Evolutionary conservation across 2,113 vertebrate genomes (phyloP), one percentile per base, ranked within the genome.

Genomic region (Pholis gunnellus): DNA sequence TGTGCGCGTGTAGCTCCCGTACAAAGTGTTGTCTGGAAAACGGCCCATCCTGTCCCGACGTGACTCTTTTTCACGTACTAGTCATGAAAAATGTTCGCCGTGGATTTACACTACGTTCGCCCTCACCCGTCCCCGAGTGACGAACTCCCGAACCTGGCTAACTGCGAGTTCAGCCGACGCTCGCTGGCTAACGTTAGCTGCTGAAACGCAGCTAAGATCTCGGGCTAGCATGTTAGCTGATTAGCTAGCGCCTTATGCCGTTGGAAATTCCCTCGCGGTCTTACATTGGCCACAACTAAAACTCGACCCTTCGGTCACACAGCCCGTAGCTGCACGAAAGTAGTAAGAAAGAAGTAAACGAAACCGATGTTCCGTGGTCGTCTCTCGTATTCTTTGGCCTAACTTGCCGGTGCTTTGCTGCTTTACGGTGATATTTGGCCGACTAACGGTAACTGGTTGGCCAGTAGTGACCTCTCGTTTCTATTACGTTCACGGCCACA

Each of bases 401-500:
- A 79, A 67, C 59, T 65, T 86, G 61, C 90, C 88, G 89, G 91
- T 84, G 82, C 57, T 83, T 59, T n/a, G 31, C 78, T 84, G 70
- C 61, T 66, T 40, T 60, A 68, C 82, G 50, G 52, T n/a, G 67
- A 83, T 57, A 87, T 50, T 70, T 61, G 52, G 71, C 83, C 72
- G 75, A 84, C 84, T 17, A 54, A 46, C 25, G 48, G 9, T 15
- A 54, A 10, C 68, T 85, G 18, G 84, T 66, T 80, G 77, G 69
- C 69, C 64, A 86, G 34, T 31, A 75, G 78, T 85, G 90, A 89
- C 90, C 88, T 90, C 85, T 87, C 77, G 59, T 52, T 80, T 86
- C 79, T 63, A 69, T 38, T 10, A 20, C 22, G 17, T 82, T 69
- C 29, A 13, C 31, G 8, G 11, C 18, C 27, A 34, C 66, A 81